Percentiles rank a stretch among this genome's conserved stretches.
Evolutionary conservation across 2,113 vertebrate species (phyloP).

Genomic region (Ahaetulla prasina): DNA sequence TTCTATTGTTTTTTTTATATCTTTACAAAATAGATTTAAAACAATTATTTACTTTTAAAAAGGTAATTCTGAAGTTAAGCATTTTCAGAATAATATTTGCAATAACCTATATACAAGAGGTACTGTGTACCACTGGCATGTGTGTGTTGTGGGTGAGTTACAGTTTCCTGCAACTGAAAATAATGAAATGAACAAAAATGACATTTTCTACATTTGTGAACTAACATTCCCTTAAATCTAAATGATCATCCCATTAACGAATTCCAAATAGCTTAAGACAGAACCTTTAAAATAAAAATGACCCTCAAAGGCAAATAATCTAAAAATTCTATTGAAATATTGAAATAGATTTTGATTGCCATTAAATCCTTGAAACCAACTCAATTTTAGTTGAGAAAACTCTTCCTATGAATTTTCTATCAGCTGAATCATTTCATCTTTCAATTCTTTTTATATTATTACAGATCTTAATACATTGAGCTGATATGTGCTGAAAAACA

Average conservation of each 20-base stretch:
- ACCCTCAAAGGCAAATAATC: conserved; percentile 70
- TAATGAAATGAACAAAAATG: conserved; percentile 67
- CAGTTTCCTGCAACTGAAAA: conserved; percentile 76
- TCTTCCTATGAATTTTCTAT: conserved; percentile 51
- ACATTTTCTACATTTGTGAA: conserved; percentile 68
- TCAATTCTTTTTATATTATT: conserved; percentile 59
- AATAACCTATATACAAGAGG: conserved; percentile 87
- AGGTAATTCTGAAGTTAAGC: conserved; percentile 83
- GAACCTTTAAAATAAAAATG: conserved; percentile 65
- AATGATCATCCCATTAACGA: conserved; percentile 70
- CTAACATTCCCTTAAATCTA: conserved; percentile 66
- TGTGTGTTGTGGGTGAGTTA: conserved; percentile 67
- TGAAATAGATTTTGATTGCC: conserved; percentile 64
- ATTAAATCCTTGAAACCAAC: conserved; percentile 61
- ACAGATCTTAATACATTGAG: conserved; percentile 65
- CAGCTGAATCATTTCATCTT: conserved; percentile 61
- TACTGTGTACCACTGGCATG: conserved; percentile 80
- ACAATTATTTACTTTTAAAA: conserved; percentile 88
- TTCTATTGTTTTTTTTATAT: conserved; percentile 82
- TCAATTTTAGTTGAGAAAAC: conserved; percentile 49
- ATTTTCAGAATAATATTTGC: conserved; percentile 85
- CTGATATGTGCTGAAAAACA: conserved; percentile 66
- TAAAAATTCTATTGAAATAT: conserved; percentile 70
- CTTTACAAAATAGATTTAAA: conserved; percentile 94
- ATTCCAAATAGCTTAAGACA: conserved; percentile 66